Conservation (phyloP, 2,888 invertebrate genomes). For the Lymantria dispar region DNA sequence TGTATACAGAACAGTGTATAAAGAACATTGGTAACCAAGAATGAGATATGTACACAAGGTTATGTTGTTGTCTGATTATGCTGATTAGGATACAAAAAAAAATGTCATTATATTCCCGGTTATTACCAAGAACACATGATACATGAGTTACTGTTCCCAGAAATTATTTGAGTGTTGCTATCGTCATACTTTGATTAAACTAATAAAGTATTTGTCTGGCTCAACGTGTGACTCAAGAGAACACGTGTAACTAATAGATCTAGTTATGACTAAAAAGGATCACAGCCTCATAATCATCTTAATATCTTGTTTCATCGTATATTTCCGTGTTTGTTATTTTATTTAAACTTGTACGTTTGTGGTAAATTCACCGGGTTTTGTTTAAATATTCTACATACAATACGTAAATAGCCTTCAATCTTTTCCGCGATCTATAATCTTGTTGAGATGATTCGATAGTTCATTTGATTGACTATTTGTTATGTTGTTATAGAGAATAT, state of each 20-base stretch:
- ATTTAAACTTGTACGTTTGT: constrained; percentile 32
- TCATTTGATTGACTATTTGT: neutral
- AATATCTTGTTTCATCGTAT: constrained; percentile 27
- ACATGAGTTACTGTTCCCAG: constrained; percentile 28
- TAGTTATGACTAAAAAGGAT: constrained; percentile 24
- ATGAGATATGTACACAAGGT: neutral
- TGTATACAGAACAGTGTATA: too few relatives aligned
- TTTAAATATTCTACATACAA: constrained; percentile 30
- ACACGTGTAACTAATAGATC: constrained; percentile 27
- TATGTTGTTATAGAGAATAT: neutral
- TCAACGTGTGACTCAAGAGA: constrained; percentile 40
- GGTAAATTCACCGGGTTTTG: constrained; percentile 30
- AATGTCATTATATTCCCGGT: constrained; percentile 15
- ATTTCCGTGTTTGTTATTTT: constrained; percentile 46
- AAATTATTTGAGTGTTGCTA: constrained; percentile 41
- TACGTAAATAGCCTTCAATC: constrained; percentile 48
- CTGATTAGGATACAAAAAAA: neutral
- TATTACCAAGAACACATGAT: constrained; percentile 1
- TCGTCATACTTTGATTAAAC: constrained; percentile 45
- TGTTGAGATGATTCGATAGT: constrained; percentile 39
- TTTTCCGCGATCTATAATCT: constrained; percentile 58
- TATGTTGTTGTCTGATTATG: neutral
- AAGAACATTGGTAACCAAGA: neutral
- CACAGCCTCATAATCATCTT: constrained; percentile 32
- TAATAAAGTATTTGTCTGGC: constrained; percentile 44